Conservation (phyloP, 1,140 invertebrate species). For the Ceratosolen solmsi region DNA sequence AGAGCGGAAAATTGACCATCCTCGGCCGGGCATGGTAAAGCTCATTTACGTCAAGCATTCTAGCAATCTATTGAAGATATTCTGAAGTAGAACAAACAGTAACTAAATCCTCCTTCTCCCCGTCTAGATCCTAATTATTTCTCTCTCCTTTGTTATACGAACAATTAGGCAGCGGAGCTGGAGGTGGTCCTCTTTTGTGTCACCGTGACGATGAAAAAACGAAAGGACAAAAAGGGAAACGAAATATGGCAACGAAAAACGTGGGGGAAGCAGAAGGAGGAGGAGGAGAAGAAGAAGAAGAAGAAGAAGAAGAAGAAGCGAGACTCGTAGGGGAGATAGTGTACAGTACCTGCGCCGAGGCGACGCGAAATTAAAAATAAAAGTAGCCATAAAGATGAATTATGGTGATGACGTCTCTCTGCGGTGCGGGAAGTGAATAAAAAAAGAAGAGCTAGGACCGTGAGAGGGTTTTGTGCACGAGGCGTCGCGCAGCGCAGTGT, state of each 20-base stretch:
- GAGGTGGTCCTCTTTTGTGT: slow-evolving; percentile 40
- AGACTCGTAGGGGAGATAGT: background rate
- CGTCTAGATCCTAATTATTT: slow-evolving; percentile 22
- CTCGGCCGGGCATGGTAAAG: no score
- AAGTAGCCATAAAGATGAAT: slow-evolving; percentile 56
- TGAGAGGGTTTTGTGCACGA: slow-evolving; percentile 39
- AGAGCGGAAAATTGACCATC: no score
- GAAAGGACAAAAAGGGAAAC: slow-evolving; percentile 25
- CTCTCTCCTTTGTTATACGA: slow-evolving; percentile 33
- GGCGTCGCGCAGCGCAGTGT: slow-evolving; percentile 22
- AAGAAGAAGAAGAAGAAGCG: slow-evolving; percentile 7
- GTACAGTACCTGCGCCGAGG: slow-evolving; percentile 41
- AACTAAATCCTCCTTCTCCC: background rate
- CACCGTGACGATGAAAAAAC: slow-evolving; percentile 39
- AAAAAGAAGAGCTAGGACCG: slow-evolving; percentile 40
- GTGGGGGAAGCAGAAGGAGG: background rate
- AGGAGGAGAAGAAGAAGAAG: background rate
- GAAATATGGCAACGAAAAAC: slow-evolving; percentile 18
- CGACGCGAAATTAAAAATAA: slow-evolving; percentile 51
- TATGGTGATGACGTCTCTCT: slow-evolving; percentile 54
- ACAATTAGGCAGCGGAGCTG: slow-evolving; percentile 36
- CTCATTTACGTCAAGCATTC: no score
- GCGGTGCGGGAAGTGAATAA: slow-evolving; percentile 24
- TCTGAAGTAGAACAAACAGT: background rate
- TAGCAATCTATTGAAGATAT: no score